Percentiles rank a stretch among this genome's conserved stretches.
phyloP scores from a whole-genome alignment of 2,113 vertebrate genomes.

The Colius striatus region DNA sequence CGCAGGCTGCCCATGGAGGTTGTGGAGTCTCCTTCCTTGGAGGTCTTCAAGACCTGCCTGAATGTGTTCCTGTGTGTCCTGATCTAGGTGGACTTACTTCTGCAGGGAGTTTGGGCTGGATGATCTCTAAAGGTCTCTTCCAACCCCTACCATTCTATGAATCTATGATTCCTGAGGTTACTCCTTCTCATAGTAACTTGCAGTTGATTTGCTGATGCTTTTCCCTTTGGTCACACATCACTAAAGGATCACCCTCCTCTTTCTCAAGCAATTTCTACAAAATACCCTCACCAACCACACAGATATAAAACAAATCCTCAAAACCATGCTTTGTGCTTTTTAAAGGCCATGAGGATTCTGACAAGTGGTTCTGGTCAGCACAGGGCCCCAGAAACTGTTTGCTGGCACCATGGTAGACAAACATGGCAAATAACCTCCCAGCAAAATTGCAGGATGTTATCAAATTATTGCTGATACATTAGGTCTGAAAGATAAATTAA shows the following conservation, averaged over 20 bases:
- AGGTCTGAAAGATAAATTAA: background rate
- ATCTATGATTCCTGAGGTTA: background rate
- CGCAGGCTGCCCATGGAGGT: no score
- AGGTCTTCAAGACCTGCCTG: no score
- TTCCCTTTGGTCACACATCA: background rate
- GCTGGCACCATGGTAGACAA: background rate
- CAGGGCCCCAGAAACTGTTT: background rate
- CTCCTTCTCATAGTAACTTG: background rate
- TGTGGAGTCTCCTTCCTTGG: no score
- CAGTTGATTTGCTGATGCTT: background rate
- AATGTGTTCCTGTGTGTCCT: no score
- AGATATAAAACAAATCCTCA: background rate
- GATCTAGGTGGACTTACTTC: no score
- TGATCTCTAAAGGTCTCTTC: no score
- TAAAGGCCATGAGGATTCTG: background rate
- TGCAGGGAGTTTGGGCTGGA: no score
- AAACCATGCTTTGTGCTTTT: background rate
- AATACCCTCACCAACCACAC: background rate
- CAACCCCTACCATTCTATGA: no score
- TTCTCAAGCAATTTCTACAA: background rate
- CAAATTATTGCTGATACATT: background rate
- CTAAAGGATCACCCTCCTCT: background rate
- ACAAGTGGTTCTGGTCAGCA: background rate
- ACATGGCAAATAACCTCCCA: fast-evolving
- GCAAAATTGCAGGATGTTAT: background rate